phyloP scores from a whole-genome alignment of 2,797 vertebrate genomes.

The Hippopotamyrus pictus region DNA sequence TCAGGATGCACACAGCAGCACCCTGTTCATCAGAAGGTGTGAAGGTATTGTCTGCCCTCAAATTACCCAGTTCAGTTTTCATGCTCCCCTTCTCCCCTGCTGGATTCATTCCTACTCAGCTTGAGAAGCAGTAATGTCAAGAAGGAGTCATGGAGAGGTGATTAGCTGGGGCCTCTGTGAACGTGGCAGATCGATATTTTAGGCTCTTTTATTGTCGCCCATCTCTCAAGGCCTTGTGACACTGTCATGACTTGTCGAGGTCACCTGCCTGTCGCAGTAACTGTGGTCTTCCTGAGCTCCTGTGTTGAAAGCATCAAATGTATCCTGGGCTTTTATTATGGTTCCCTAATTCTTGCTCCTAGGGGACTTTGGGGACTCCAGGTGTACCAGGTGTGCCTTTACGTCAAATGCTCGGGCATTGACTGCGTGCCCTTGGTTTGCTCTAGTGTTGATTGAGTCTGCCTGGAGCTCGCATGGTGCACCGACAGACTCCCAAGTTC shows the following conservation, averaged over 20 bases:
- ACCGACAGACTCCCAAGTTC: slow-evolving; percentile 5
- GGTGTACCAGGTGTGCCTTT: not conserved
- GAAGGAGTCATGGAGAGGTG: not conserved
- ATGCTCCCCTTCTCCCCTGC: not conserved
- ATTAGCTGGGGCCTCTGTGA: not conserved
- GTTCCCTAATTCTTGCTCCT: not conserved
- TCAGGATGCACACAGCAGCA: not conserved
- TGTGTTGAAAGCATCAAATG: not conserved
- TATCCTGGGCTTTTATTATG: not conserved
- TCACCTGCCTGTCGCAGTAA: not conserved
- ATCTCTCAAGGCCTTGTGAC: not conserved
- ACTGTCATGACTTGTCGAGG: not conserved
- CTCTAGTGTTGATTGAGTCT: not conserved
- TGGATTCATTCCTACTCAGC: not conserved
- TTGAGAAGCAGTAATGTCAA: not conserved
- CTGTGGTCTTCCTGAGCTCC: not conserved
- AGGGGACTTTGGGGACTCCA: not conserved
- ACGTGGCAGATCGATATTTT: not conserved
- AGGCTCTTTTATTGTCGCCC: not conserved
- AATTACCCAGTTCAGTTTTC: not conserved
- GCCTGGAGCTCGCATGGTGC: not conserved
- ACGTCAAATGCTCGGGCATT: not conserved
- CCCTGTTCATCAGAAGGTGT: not conserved
- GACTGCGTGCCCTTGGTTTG: not conserved
- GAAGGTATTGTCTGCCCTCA: not conserved